Base-by-base conservation (phyloP, 2,888 invertebrate species). In the Volucella inanis region DNA sequence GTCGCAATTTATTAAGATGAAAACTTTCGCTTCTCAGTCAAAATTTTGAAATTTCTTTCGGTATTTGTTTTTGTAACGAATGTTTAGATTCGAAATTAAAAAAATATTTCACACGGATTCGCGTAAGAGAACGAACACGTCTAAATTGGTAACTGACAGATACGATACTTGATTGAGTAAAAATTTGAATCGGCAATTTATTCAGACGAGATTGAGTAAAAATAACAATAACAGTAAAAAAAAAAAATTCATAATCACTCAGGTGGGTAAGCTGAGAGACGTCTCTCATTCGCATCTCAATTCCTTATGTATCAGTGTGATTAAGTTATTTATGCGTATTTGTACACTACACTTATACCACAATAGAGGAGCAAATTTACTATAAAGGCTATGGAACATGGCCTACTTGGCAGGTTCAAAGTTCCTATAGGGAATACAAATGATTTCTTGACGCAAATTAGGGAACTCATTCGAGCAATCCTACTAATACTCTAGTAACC, bases 121-220 rank as follows among this genome's bases (percentile, higher is more conserved):
- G 22, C 52, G 67, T 55, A 78, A 43, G 39, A 77, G 52, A 71
- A 65, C 45, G 55, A 55, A 43, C 61, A 78, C 83, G 83, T 83
- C 83, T 68, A 83, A 83, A 74, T 78, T 52, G 83, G 78, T 79
- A 72, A 79, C 50, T 74, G 78, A 57, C 78, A 57, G 74, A 68
- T 74, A 57, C 78, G 49, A 78, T 83, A 83, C 78, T 83, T 83
- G 68, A 83, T 79, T 62, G 57, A 79, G 41, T 74, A 61, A 67
- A 78, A 74, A 52, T 50, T 50, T 3, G 41, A 43, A 22, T 74
- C 74, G 22, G 55, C 83, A 55, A 77, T 83, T 78, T 83, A 83
- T 83, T 68, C 52, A 45, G 22, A 67, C 55, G 38, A 57, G 57
- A 47, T 57, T 38, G 52, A 65, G 54, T 61, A 45, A 72, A 31